Evolutionary conservation across 1,140 invertebrate species (phyloP).

Genomic region (Aphaenogaster ashmeadi): DNA sequence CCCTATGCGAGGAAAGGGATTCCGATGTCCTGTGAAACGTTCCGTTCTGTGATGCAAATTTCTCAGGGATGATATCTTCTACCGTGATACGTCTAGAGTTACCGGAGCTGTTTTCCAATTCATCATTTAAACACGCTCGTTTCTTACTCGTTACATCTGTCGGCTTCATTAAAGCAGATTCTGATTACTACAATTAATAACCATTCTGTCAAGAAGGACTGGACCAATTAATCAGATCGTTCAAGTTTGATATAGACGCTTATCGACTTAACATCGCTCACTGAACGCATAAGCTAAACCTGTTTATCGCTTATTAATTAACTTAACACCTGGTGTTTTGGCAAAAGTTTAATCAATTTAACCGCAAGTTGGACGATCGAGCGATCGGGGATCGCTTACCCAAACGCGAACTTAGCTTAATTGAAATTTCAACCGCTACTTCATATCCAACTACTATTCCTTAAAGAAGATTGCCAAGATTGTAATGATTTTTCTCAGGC

Average conservation of each 20-base stretch:
- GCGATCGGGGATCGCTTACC: conserved; percentile 27
- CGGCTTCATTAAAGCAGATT: neutral
- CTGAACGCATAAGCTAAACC: conserved; percentile 28
- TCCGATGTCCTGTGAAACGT: conserved; percentile 15
- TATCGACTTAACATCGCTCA: conserved; percentile 48
- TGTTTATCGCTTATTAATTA: conserved; percentile 60
- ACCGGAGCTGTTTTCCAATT: neutral
- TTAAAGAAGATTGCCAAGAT: neutral
- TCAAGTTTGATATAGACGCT: conserved; percentile 57
- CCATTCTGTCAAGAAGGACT: conserved; percentile 34
- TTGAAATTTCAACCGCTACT: conserved; percentile 24
- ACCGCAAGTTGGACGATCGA: conserved; percentile 38
- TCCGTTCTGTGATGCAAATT: conserved; percentile 31
- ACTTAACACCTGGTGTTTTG: conserved; percentile 55
- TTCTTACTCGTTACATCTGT: conserved; percentile 28
- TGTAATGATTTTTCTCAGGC: neutral
- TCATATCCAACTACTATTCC: neutral
- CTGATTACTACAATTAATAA: conserved; percentile 51
- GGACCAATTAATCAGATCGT: conserved; percentile 48
- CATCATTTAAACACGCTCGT: conserved; percentile 2
- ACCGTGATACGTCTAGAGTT: neutral
- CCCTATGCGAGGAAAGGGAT: neutral
- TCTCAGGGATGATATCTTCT: neutral
- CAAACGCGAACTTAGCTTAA: conserved; percentile 21
- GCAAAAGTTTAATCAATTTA: conserved; percentile 61